Evolutionary conservation across 2,888 invertebrate genomes (phyloP).

Genomic region (Polia nebulosa): DNA sequence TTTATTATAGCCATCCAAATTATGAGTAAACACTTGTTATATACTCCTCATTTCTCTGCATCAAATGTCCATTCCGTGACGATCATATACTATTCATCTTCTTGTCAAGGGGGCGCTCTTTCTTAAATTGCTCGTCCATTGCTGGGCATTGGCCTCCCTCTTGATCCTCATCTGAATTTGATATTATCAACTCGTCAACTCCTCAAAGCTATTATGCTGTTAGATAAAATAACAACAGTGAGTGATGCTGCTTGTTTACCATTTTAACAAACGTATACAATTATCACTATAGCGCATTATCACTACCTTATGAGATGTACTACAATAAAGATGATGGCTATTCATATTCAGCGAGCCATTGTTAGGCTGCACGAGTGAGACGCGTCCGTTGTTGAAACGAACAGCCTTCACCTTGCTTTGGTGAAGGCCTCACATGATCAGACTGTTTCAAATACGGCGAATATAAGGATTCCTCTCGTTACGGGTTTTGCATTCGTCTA

Average conservation of each 20-base stretch:
- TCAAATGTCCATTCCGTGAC: background rate
- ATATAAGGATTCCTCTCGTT: slow-evolving; percentile 20
- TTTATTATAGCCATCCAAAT: background rate
- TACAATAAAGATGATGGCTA: slow-evolving; percentile 37
- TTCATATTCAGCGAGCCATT: slow-evolving; percentile 48
- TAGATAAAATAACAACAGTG: slow-evolving; percentile 14
- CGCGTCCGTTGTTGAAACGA: slow-evolving; percentile 37
- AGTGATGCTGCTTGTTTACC: slow-evolving; percentile 42
- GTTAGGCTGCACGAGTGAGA: slow-evolving; percentile 38
- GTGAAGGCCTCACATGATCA: slow-evolving; percentile 27
- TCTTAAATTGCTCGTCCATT: background rate
- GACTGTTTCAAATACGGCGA: slow-evolving; percentile 14
- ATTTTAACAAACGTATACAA: slow-evolving; percentile 31
- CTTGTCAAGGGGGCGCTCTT: background rate
- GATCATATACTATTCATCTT: background rate
- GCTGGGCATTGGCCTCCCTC: background rate
- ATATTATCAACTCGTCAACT: slow-evolving; percentile 11
- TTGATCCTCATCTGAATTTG: background rate
- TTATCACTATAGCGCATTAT: slow-evolving; percentile 32
- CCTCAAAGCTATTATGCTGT: slow-evolving; percentile 5
- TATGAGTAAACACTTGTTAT: background rate
- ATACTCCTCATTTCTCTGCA: background rate
- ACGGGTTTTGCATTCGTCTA: background rate
- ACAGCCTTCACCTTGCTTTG: slow-evolving; percentile 53
- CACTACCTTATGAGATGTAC: slow-evolving; percentile 34